Evolutionary conservation across 2,888 invertebrate genomes (phyloP), one percentile per base, ranked within the genome.

Genomic region (Pyrocoelia pectoralis): DNA sequence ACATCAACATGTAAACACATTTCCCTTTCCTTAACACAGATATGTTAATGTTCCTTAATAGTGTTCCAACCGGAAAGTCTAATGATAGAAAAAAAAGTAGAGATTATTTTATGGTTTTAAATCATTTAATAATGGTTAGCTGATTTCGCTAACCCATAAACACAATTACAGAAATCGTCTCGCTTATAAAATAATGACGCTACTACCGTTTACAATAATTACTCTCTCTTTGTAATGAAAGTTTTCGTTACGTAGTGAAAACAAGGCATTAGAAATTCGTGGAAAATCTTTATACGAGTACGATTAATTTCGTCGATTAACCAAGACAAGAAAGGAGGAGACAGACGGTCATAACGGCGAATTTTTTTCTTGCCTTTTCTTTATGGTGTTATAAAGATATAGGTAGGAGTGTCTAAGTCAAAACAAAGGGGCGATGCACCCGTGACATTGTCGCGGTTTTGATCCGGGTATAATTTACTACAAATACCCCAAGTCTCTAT

Each of bases 371-470:
- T 46, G 17, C 8, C n/a, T 46, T 17, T 46, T 15, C 15, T 46
- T 15, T 46, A 9, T 5, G 17, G 3, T 18, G 10, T 46, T 43
- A 12, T 12, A 43, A 8, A 15, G 13, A 4, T 41, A 41, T 13
- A 38, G 56, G 57, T 50, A 55, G 55, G 59, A 28, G 59, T 41
- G 58, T 41, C 33, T 59, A 59, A 61, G 61, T 65, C 61, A 65
- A 65, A 65, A 65, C 65, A 65, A 57, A 52, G 65, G 66, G 66
- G 69, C 69, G 73, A 72, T 72, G 73, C 60, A 68, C 74, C 68
- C 67, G 63, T 74, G 74, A 74, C 74, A 71, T 74, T 74, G 74
- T 72, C 74, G 70, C 69, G 70, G 55, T 60, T 55, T 19, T 60
- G 61, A 52, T 67, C 58, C 71, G 72, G 72, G 72, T 72, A 72